phyloP scores from a whole-genome alignment of 2,797 vertebrate genomes.

The Sebastes diaconus region DNA sequence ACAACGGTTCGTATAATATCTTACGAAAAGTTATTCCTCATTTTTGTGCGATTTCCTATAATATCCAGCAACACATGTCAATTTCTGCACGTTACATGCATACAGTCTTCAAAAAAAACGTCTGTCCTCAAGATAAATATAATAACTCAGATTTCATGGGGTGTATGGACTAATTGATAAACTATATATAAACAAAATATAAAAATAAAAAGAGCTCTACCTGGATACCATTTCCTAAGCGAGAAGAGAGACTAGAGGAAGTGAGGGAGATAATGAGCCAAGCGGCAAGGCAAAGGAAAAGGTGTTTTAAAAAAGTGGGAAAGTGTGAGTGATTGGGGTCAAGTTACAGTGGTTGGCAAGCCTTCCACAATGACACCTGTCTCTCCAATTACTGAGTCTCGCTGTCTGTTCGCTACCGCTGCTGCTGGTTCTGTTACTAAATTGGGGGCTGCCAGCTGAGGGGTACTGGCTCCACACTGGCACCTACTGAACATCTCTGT shows the following conservation, averaged over 20 bases:
- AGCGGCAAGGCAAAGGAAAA: neutral
- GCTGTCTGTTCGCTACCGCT: neutral
- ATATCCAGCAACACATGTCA: too few relatives aligned
- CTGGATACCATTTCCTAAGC: neutral
- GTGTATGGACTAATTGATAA: neutral
- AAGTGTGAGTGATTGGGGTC: slow-evolving; percentile 10
- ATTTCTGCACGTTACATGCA: too few relatives aligned
- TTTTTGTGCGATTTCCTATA: too few relatives aligned
- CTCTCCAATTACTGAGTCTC: slow-evolving; percentile 39
- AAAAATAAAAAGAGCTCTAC: neutral
- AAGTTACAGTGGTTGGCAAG: slow-evolving; percentile 8
- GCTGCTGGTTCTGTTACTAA: slow-evolving; percentile 9
- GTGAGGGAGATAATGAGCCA: slow-evolving; percentile 11
- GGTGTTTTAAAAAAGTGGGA: neutral
- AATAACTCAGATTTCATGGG: too few relatives aligned
- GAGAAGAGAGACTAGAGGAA: neutral
- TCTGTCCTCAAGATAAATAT: too few relatives aligned
- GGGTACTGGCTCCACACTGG: neutral
- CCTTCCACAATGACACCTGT: slow-evolving; percentile 27
- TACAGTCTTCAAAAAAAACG: too few relatives aligned
- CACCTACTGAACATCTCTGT: neutral
- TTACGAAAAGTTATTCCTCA: too few relatives aligned
- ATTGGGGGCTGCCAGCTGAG: slow-evolving; percentile 15
- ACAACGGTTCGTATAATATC: too few relatives aligned
- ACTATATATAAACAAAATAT: neutral